These are phyloP conservation scores for Axea sp. DNA, from an alignment of 2,888 invertebrate species.

Conservation along the genomic window DNA sequence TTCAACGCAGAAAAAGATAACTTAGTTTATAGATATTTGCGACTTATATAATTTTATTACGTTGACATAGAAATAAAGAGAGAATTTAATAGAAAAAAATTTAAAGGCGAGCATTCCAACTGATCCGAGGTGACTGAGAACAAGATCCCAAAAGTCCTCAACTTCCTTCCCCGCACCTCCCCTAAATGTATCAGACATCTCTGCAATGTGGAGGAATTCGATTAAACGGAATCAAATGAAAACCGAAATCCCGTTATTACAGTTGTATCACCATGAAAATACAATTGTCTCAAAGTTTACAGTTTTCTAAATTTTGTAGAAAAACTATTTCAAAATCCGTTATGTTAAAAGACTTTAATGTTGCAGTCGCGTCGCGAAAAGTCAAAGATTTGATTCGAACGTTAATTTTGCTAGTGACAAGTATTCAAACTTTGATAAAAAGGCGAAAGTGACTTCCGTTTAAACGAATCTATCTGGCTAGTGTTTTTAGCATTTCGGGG, in stretches of 20 bases:
- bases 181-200: slow-evolving; percentile 47
- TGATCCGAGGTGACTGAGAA: slow-evolving; percentile 57
- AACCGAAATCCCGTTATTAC: too few relatives aligned
- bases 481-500: slow-evolving; percentile 70
- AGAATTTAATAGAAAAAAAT: slow-evolving; percentile 39
- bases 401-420: too few relatives aligned
- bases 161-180: slow-evolving; percentile 60
- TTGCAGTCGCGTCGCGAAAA: too few relatives aligned
- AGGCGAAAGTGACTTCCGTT: neutral
- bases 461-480: neutral
- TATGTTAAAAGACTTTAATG: too few relatives aligned
- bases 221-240: neutral
- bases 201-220: slow-evolving; percentile 7
- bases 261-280: too few relatives aligned
- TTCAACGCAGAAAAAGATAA: slow-evolving; percentile 62
- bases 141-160: slow-evolving; percentile 69
- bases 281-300: too few relatives aligned
- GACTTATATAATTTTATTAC: slow-evolving; percentile 76
- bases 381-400: too few relatives aligned
- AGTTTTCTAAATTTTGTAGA: too few relatives aligned
- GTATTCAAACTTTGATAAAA: too few relatives aligned
- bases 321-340: too few relatives aligned
- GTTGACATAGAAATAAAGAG: slow-evolving; percentile 66
- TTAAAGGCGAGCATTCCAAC: slow-evolving; percentile 54
- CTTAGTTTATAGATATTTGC: slow-evolving; percentile 62